A percentile compares a stretch with the other conserved stretches of the same genome.
phyloP scores from a whole-genome alignment of 37 sponge, comb jelly and placozoan species.

The Aphrocallistes beatrix region DNA sequence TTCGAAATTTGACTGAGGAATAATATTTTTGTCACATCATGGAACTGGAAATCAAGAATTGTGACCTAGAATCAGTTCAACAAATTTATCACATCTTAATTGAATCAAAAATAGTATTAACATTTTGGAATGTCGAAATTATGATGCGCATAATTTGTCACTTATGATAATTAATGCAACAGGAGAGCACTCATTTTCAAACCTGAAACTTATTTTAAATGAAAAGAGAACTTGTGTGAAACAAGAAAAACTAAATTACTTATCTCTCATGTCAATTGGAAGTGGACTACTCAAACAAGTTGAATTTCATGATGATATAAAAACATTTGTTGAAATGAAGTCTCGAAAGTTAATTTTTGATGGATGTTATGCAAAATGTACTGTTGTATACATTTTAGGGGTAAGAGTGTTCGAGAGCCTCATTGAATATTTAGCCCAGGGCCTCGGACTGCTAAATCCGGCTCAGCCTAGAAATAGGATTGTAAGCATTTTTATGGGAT shows the following conservation, averaged over 20 bases:
- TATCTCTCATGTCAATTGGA: conserved; percentile 25
- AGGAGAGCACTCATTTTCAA: conserved; percentile 26
- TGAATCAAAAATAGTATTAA: conserved; percentile 14
- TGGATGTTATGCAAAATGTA: background rate
- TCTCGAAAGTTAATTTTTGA: background rate
- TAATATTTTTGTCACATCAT: conserved; percentile 1
- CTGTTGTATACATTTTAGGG: background rate
- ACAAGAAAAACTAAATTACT: conserved; percentile 22
- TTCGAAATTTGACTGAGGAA: background rate
- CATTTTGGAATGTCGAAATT: conserved; percentile 27
- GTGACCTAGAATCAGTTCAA: background rate
- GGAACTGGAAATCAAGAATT: background rate
- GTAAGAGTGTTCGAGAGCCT: background rate
- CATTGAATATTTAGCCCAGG: background rate
- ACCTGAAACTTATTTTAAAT: conserved; percentile 26
- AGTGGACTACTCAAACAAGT: conserved; percentile 18
- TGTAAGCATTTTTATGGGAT: background rate
- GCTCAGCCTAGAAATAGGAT: background rate
- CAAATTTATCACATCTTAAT: conserved; percentile 16
- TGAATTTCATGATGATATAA: conserved; percentile 18
- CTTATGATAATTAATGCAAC: conserved; percentile 28
- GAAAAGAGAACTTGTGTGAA: conserved; percentile 27
- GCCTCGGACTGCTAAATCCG: background rate
- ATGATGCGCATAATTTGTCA: conserved; percentile 18
- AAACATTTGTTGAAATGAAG: background rate